Evolutionary conservation across 2,113 vertebrate species (phyloP).

Genomic region (Rhea americana): DNA sequence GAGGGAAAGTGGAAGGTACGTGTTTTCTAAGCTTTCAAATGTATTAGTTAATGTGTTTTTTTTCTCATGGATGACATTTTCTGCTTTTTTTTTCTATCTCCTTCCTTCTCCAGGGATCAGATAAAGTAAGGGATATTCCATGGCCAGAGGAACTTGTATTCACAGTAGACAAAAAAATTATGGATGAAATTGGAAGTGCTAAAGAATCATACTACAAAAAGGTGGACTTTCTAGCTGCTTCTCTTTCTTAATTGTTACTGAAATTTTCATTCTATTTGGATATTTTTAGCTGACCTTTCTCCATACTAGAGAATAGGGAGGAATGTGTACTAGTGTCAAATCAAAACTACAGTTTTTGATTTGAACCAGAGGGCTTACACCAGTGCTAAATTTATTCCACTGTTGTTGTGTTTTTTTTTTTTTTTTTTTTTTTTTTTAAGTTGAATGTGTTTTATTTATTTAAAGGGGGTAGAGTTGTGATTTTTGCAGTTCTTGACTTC

Average conservation of each 20-base stretch:
- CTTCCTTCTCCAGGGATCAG: conserved; percentile 76
- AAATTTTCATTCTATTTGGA: not conserved
- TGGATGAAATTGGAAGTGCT: conserved; percentile 76
- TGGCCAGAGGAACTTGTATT: conserved; percentile 90
- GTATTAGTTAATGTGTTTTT: not conserved
- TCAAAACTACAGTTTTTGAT: not conserved
- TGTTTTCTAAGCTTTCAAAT: not conserved
- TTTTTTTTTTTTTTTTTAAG: not conserved
- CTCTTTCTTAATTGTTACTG: not conserved
- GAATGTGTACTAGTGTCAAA: not conserved
- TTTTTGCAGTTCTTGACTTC: not conserved
- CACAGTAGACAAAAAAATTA: conserved; percentile 83
- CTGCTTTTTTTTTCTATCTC: not conserved
- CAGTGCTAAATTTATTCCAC: not conserved
- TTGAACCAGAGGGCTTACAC: not conserved
- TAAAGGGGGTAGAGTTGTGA: not conserved
- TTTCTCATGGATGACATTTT: not conserved
- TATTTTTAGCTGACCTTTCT: not conserved
- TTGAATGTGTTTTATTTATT: not conserved
- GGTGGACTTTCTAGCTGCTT: conserved; percentile 68
- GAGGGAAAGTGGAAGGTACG: conserved; percentile 93
- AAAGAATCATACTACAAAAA: conserved; percentile 83
- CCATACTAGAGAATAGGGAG: not conserved
- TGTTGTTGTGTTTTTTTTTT: too few species aligned
- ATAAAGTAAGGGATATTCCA: conserved; percentile 78